phyloP scores from a whole-genome alignment of 1,140 invertebrate genomes.

The Nixonia krombeini region DNA sequence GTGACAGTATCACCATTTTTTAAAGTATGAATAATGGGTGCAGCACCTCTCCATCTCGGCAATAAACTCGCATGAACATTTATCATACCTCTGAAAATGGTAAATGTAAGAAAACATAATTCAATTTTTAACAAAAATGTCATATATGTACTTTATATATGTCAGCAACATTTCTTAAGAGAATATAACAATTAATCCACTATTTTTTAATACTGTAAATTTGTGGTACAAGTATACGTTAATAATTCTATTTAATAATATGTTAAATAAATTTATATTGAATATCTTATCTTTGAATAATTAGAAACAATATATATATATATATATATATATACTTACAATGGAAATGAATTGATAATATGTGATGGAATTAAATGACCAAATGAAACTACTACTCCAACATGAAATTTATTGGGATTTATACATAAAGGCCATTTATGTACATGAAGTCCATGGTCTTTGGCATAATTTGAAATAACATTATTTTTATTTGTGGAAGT shows the following conservation, averaged over 20 bases:
- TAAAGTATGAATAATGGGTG: constrained; percentile 88
- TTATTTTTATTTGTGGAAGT: constrained; percentile 73
- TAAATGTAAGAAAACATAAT: no score
- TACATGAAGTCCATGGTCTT: constrained; percentile 67
- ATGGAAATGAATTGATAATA: constrained; percentile 76
- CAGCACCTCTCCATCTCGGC: constrained; percentile 93
- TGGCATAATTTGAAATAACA: constrained; percentile 72
- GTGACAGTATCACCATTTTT: constrained; percentile 86
- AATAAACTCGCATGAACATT: constrained; percentile 94
- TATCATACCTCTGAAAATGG: constrained; percentile 84
- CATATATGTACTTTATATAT: no score
- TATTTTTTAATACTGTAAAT: no score
- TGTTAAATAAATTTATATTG: no score
- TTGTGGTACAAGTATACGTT: no score
- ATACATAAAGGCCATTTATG: constrained; percentile 74
- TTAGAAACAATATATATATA: constrained; percentile 8
- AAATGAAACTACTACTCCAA: constrained; percentile 82
- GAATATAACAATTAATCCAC: no score
- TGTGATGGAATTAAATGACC: constrained; percentile 78
- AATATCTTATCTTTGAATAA: neutral
- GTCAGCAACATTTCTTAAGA: no score
- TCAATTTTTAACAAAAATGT: no score
- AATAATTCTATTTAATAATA: no score
- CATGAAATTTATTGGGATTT: constrained; percentile 69
- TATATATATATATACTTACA: constrained; percentile 68